These are phyloP conservation scores for Hemibagrus wyckioides DNA, from an alignment of 2,113 vertebrate species.

Conservation along the genomic window DNA sequence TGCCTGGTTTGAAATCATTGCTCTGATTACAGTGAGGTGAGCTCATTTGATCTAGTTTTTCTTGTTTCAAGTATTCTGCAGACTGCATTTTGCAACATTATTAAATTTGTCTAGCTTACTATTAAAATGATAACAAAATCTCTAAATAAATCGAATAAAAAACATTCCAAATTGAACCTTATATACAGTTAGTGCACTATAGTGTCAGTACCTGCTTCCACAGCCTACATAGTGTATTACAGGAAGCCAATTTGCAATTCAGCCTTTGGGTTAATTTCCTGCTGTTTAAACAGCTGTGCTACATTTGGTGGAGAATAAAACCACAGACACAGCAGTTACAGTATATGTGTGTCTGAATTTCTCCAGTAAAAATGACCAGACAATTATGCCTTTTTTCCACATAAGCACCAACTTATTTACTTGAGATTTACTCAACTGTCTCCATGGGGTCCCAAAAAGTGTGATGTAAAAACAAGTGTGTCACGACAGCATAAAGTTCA, in stretches of 20 bases:
- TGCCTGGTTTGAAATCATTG: background rate
- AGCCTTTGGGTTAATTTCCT: background rate
- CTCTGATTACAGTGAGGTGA: background rate
- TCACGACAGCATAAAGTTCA: slow-evolving; percentile 3
- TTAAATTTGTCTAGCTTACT: background rate
- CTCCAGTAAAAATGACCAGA: background rate
- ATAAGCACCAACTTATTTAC: background rate
- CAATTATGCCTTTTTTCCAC: background rate
- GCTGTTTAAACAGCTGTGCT: background rate
- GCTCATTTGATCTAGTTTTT: background rate
- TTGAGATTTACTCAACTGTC: background rate
- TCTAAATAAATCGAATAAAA: background rate
- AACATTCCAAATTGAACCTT: background rate
- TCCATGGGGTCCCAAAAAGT: background rate
- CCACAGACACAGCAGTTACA: background rate
- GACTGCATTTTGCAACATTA: background rate
- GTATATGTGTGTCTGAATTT: background rate
- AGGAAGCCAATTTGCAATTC: background rate
- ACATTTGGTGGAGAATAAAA: background rate
- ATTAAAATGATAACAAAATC: background rate
- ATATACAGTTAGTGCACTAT: background rate
- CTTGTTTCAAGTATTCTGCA: too few relatives aligned
- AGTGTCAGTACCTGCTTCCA: background rate
- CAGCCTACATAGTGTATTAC: background rate
- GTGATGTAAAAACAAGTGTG: slow-evolving; percentile 11